These are phyloP conservation scores for Hyphantria cunea DNA, from an alignment of 1,140 invertebrate species.

Conservation along the genomic window DNA sequence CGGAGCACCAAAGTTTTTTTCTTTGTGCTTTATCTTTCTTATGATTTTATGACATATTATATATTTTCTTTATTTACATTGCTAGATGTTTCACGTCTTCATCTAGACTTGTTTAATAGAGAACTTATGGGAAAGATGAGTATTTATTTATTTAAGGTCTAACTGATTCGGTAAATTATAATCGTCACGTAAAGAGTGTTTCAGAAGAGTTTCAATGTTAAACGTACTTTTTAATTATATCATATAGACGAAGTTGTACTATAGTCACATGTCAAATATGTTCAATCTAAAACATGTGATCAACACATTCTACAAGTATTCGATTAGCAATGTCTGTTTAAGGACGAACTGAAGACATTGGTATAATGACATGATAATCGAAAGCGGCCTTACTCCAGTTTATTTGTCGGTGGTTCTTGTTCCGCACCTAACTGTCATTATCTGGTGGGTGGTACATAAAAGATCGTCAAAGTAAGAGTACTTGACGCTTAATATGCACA, in stretches of 20 bases:
- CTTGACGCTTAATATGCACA: slow-evolving; percentile 63
- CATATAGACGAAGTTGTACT: too few species aligned
- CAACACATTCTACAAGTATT: too few species aligned
- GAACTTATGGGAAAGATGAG: not conserved
- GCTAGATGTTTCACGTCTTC: too few species aligned
- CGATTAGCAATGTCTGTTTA: slow-evolving; percentile 1
- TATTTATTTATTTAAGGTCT: not conserved
- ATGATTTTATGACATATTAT: too few species aligned
- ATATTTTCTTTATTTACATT: too few species aligned
- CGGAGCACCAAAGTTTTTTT: too few species aligned
- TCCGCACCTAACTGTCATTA: slow-evolving; percentile 33
- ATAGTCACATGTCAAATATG: too few species aligned
- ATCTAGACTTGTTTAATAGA: too few species aligned
- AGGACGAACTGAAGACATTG: slow-evolving; percentile 20
- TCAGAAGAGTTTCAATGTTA: not conserved
- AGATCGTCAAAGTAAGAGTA: slow-evolving; percentile 33
- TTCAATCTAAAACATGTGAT: too few species aligned
- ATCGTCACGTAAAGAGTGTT: not conserved
- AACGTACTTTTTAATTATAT: too few species aligned
- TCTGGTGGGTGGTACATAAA: slow-evolving; percentile 55
- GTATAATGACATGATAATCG: slow-evolving; percentile 34
- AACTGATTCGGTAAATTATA: slow-evolving; percentile 1
- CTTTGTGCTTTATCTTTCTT: too few species aligned
- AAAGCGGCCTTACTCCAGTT: slow-evolving; percentile 34
- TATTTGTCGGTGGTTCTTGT: slow-evolving; percentile 45